Evolutionary conservation across 2,113 vertebrate species (phyloP), one percentile per base, ranked within the genome.

Genomic region (Indicator indicator): DNA sequence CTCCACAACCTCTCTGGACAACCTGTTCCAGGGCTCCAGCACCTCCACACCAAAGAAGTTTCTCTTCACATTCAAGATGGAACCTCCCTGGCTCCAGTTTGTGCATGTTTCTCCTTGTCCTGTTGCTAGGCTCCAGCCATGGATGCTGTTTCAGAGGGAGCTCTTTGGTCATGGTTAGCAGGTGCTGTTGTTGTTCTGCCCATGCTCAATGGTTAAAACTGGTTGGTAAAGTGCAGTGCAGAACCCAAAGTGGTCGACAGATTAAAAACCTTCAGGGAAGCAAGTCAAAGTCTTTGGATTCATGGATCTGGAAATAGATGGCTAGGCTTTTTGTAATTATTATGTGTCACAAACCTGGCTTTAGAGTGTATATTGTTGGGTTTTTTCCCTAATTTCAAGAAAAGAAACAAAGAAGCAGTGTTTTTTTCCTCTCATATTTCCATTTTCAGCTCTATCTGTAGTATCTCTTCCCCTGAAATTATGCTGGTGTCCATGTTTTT

Each of bases 161-260:
- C 21, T 32, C 50, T 76, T 30, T 48, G 55, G 11, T 33, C 27
- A 8, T 0, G 2, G 32, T 79, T 38, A 16, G 9, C 14, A 44
- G 33, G 33, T 58, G 36, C 11, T 18, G 2, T 10, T 11, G 3
- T 28, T 71, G 52, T 12, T 70, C 16, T 65, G 26, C 26, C 19
- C 4, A 1, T n/a, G 12, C 69, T 65, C 3, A 14, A 0, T 30
- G 18, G 10, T 63, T 52, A 27, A 52, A 72, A 12, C 19, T 17
- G 20, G 10, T 20, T 4, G 1, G 18, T 16, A 40, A 77, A 30
- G 9, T 27, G 23, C 14, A 9, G 9, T 9, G 28, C 23, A 33
- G 52, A 54, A 33, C 1, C 9, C 24, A 8, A 36, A 63, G 65
- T 11, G 4, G 5, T 1, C 0, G 24, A 28, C 18, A 28, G 28